Percentiles rank a stretch among this genome's conserved stretches.
phyloP scores from a whole-genome alignment of 2,888 invertebrate genomes.

The Hartigia nigra region DNA sequence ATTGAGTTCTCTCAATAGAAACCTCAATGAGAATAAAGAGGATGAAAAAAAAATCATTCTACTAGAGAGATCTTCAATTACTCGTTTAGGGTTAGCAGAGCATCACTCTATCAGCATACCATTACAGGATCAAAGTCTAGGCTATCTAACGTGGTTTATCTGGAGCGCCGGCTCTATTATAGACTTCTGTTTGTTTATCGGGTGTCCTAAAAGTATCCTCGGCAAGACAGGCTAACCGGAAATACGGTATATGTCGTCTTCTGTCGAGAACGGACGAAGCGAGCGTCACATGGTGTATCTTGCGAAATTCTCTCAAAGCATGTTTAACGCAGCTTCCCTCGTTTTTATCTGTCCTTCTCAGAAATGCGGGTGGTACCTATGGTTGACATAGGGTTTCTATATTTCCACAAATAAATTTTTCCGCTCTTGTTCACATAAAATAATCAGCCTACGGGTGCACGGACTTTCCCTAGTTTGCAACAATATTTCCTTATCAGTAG shows the following conservation, averaged over 20 bases:
- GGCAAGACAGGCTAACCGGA: conserved; percentile 16
- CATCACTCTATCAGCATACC: conserved; percentile 53
- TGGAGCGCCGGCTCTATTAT: conserved; percentile 34
- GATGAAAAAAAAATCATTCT: conserved; percentile 28
- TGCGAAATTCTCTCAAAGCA: not conserved
- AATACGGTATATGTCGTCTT: not conserved
- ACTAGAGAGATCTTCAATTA: conserved; percentile 16
- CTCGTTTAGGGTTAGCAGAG: conserved; percentile 43
- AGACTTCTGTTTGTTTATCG: conserved; percentile 37
- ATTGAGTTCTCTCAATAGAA: conserved; percentile 27
- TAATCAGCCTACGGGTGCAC: not conserved
- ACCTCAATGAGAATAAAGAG: conserved; percentile 23
- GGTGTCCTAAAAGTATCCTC: conserved; percentile 39
- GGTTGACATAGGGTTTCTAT: not conserved
- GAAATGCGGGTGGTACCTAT: not conserved
- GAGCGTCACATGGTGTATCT: not conserved
- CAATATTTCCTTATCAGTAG: not conserved
- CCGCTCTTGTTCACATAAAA: not conserved
- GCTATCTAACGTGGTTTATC: conserved; percentile 22
- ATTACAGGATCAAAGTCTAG: conserved; percentile 45
- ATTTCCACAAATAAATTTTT: not conserved
- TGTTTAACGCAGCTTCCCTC: not conserved
- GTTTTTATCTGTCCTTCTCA: not conserved
- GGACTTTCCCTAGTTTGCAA: not conserved
- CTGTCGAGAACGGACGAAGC: not conserved